Percentiles rank a stretch among this genome's conserved stretches.
These are phyloP conservation scores for Dreissena rostriformis DNA, from an alignment of 1,140 invertebrate species.

Conservation along the genomic window DNA sequence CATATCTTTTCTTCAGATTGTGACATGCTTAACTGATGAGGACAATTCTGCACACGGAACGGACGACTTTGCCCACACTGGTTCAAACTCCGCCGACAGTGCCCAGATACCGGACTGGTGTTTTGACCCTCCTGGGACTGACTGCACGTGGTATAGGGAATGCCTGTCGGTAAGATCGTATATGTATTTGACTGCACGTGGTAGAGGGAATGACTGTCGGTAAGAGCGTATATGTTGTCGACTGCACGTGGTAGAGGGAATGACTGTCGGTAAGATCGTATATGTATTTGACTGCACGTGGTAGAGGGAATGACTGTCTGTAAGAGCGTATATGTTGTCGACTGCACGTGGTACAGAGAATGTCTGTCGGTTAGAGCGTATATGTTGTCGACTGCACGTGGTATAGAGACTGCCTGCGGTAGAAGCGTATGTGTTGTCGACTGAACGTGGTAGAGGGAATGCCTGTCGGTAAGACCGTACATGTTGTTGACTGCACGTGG, in stretches of 20 bases:
- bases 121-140: constrained; percentile 4
- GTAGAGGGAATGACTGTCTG: neutral
- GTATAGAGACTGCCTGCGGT: neutral
- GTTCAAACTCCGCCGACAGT: no score
- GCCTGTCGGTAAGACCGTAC: neutral
- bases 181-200: neutral
- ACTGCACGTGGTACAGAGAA: neutral
- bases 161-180: constrained; percentile 15
- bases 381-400: neutral
- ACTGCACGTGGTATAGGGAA: constrained; percentile 26
- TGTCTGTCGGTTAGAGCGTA: neutral
- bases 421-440: neutral
- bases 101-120: constrained; percentile 3
- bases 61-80: no score
- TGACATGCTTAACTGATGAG: no score
- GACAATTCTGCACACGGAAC: no score
- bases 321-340: neutral
- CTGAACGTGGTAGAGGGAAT: neutral
- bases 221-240: neutral
- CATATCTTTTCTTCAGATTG: no score
- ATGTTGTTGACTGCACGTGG: constrained; percentile 15
- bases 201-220: neutral
- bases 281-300: neutral
- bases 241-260: neutral
- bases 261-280: neutral